phyloP scores from a whole-genome alignment of 2,113 vertebrate genomes.

The Arizona elegans region DNA sequence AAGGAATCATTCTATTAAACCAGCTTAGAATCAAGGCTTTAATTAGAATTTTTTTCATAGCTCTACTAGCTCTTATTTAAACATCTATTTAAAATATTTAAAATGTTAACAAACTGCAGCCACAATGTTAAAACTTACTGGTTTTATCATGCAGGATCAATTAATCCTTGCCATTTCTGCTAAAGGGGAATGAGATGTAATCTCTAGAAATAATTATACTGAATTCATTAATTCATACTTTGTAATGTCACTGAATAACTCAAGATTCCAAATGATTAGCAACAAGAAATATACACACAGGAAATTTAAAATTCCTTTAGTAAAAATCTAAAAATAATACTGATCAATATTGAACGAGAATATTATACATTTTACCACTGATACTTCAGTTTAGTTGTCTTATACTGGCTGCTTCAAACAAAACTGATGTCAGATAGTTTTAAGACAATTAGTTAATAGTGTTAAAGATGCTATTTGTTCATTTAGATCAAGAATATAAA shows the following conservation, averaged over 20 bases:
- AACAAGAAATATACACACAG: not conserved
- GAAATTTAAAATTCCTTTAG: not conserved
- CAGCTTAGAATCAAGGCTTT: not conserved
- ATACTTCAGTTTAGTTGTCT: not conserved
- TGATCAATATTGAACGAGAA: not conserved
- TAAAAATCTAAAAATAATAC: not conserved
- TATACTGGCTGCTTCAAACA: not conserved
- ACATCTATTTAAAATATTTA: constrained; percentile 24
- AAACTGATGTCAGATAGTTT: not conserved
- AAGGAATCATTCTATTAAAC: not conserved
- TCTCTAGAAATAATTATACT: not conserved
- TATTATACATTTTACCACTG: not conserved
- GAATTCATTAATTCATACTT: not conserved
- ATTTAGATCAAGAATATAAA: not conserved
- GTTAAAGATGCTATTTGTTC: not conserved
- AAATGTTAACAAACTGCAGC: constrained; percentile 40
- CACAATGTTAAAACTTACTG: not conserved
- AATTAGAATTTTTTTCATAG: not conserved
- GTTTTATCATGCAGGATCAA: not conserved
- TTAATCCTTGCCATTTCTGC: not conserved
- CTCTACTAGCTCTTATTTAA: not conserved
- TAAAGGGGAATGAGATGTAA: not conserved
- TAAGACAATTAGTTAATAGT: not conserved
- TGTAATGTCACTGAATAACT: not conserved
- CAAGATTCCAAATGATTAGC: not conserved